phyloP scores from a whole-genome alignment of 2,888 invertebrate species.

The Rhorus exstirpatorius region DNA sequence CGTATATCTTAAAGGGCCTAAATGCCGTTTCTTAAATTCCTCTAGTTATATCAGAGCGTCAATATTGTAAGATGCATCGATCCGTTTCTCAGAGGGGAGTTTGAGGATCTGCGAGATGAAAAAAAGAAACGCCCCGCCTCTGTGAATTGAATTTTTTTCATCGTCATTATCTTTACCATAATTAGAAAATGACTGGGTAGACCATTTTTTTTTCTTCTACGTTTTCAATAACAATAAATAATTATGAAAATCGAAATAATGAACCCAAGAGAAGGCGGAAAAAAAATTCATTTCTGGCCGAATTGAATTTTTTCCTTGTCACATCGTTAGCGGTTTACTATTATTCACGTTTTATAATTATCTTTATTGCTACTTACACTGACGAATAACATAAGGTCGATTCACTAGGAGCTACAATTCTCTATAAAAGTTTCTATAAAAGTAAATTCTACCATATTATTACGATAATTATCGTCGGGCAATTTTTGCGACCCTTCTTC shows the following conservation, averaged over 20 bases:
- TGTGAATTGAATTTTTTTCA: not conserved
- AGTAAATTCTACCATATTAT: not conserved
- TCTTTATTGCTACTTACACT: too few species aligned
- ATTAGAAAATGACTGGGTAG: not conserved
- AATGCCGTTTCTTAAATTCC: constrained; percentile 24
- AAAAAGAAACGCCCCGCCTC: not conserved
- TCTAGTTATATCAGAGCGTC: constrained; percentile 46
- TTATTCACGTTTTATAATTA: too few species aligned
- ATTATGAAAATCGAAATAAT: not conserved
- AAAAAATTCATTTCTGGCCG: too few species aligned
- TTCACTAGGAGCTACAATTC: too few species aligned
- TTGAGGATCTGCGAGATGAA: not conserved
- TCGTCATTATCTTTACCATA: too few species aligned
- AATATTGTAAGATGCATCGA: constrained; percentile 57
- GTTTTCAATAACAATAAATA: not conserved
- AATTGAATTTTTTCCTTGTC: too few species aligned
- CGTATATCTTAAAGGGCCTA: constrained; percentile 14
- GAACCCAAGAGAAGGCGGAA: too few species aligned
- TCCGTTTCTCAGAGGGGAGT: constrained; percentile 31
- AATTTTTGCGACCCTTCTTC: not conserved
- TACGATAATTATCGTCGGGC: not conserved
- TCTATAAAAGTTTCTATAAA: not conserved
- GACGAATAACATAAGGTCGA: too few species aligned
- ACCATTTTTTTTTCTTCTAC: not conserved
- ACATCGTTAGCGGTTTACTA: too few species aligned